A percentile compares a stretch with the other conserved stretches of the same genome.
Conservation (phyloP, 2,888 invertebrate species). For the Itoplectis maculator region DNA sequence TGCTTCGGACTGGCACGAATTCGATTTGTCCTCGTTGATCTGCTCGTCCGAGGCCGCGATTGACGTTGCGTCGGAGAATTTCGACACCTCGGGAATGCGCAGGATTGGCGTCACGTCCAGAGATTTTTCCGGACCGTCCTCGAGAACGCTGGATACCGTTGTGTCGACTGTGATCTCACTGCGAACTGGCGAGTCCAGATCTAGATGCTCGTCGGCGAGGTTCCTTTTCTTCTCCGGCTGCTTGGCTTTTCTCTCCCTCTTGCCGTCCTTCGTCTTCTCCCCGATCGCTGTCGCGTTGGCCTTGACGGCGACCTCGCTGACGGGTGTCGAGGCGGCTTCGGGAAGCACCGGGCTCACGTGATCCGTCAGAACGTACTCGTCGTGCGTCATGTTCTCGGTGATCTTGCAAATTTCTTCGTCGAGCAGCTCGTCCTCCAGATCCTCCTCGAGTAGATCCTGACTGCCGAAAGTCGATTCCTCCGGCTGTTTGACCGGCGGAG, state of each 20-base stretch:
- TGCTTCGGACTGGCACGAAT: not conserved
- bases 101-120: not conserved
- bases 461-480: conserved; percentile 49
- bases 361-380: conserved; percentile 83
- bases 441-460: conserved; percentile 70
- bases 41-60: not conserved
- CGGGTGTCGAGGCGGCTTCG: conserved; percentile 74
- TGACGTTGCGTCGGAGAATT: conserved; percentile 9
- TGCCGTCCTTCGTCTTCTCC: conserved; percentile 35
- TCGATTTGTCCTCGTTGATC: conserved; percentile 33
- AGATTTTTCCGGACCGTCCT: conserved; percentile 39
- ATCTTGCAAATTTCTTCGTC: conserved; percentile 84
- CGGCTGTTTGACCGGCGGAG: conserved; percentile 12
- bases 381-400: conserved; percentile 83
- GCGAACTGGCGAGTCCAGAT: conserved; percentile 69
- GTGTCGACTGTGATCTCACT: conserved; percentile 10
- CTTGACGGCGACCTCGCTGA: conserved; percentile 44
- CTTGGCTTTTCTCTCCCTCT: conserved; percentile 4
- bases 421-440: conserved; percentile 80
- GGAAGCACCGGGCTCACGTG: conserved; percentile 78
- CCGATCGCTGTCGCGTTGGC: conserved; percentile 32
- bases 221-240: conserved; percentile 74
- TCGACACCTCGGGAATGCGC: conserved; percentile 25
- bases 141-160: conserved; percentile 21
- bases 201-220: conserved; percentile 78